A percentile compares a stretch with the other conserved stretches of the same genome.
phyloP scores from a whole-genome alignment of 2,797 vertebrate genomes.

The Enteromius radiatus region DNA sequence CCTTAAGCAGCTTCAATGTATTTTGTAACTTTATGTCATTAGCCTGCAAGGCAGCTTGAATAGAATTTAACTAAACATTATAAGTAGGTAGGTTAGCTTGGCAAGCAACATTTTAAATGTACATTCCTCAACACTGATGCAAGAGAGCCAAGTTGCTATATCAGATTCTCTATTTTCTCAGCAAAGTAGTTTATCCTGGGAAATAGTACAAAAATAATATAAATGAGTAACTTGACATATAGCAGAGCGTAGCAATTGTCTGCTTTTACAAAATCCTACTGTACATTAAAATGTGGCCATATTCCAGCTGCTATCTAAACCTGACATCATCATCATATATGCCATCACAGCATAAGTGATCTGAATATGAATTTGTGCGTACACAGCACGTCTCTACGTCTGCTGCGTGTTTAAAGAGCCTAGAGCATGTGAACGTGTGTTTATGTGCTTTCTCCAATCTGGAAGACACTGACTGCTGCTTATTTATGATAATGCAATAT shows the following conservation, averaged over 20 bases:
- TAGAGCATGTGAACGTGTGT: neutral
- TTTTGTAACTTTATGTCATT: neutral
- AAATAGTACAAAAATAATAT: neutral
- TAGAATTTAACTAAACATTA: neutral
- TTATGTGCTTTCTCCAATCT: slow-evolving; percentile 20
- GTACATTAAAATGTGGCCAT: neutral
- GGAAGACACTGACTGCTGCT: slow-evolving; percentile 21
- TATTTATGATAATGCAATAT: slow-evolving; percentile 51
- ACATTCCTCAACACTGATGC: neutral
- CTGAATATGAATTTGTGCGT: slow-evolving; percentile 27
- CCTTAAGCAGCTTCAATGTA: neutral
- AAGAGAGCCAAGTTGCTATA: neutral
- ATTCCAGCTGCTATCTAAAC: slow-evolving; percentile 6
- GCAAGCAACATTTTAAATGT: neutral
- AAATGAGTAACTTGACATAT: neutral
- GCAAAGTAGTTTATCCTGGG: neutral
- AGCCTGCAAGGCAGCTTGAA: neutral
- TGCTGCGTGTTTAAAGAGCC: slow-evolving; percentile 15
- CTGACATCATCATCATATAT: neutral
- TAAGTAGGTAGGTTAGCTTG: neutral
- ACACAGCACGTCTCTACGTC: neutral
- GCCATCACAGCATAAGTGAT: neutral
- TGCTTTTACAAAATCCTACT: neutral
- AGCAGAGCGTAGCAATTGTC: neutral
- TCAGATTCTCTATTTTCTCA: neutral